Percentiles rank a stretch among this genome's conserved stretches.
phyloP scores from a whole-genome alignment of 2,797 vertebrate genomes.

The Malacoraja senta region DNA sequence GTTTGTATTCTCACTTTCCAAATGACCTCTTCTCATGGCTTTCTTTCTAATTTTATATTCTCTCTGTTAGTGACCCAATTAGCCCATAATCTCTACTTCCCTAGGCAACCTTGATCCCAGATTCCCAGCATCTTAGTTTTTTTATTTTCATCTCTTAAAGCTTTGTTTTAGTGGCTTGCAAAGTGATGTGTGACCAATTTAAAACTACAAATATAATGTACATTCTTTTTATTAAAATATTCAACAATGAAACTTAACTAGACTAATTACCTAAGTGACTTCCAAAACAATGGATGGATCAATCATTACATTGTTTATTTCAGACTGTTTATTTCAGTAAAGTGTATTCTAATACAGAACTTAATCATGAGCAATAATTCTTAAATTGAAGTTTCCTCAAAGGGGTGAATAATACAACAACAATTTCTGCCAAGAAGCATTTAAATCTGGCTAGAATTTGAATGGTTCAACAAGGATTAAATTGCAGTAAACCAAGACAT shows the following conservation, averaged over 20 bases:
- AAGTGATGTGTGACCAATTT: not conserved
- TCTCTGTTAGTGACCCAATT: no score
- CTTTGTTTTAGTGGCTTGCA: not conserved
- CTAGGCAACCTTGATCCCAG: no score
- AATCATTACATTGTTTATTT: not conserved
- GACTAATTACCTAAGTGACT: not conserved
- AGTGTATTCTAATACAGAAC: not conserved
- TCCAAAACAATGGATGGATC: not conserved
- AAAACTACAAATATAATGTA: not conserved
- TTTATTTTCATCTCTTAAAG: not conserved
- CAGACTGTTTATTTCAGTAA: not conserved
- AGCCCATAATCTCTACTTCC: no score
- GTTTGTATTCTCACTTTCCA: no score
- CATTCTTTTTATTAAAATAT: not conserved
- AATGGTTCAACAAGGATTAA: conserved; percentile 39
- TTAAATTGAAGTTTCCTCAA: not conserved
- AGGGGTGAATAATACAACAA: not conserved
- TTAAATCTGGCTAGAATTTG: conserved; percentile 19
- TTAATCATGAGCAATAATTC: not conserved
- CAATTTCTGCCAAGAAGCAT: not conserved
- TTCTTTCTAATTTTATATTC: no score
- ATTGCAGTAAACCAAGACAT: conserved; percentile 41
- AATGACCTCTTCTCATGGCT: no score
- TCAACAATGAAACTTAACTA: not conserved
- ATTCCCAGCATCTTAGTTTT: no score